A percentile compares a stretch with the other conserved stretches of the same genome.
These are phyloP conservation scores for Megathymus violae DNA, from an alignment of 1,140 invertebrate genomes.

Conservation along the genomic window DNA sequence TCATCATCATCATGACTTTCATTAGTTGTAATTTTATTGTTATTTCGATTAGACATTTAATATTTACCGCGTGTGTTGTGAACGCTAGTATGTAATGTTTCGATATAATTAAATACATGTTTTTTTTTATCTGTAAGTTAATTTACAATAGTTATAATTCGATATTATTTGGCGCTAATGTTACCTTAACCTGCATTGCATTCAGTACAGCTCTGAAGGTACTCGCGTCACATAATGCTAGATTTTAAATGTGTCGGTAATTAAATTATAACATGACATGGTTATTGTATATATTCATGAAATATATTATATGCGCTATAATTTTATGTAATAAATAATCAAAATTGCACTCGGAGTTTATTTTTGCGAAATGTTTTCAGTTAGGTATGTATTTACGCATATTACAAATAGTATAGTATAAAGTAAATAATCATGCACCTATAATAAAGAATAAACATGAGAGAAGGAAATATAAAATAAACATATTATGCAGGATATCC, in stretches of 20 bases:
- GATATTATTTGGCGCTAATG: constrained; percentile 72
- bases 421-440: too few species aligned
- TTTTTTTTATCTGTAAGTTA: constrained; percentile 1
- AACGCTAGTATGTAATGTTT: constrained; percentile 2
- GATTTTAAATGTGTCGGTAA: constrained; percentile 13
- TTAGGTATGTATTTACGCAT: not conserved
- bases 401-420: too few species aligned
- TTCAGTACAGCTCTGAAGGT: constrained; percentile 52
- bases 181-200: constrained; percentile 68
- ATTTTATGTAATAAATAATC: constrained; percentile 52
- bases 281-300: constrained; percentile 39
- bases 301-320: constrained; percentile 50
- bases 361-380: not conserved
- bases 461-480: too few species aligned
- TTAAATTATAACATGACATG: constrained; percentile 32
- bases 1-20: constrained; percentile 3
- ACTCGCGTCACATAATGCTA: constrained; percentile 54
- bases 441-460: too few species aligned
- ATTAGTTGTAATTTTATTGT: constrained; percentile 1
- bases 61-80: constrained; percentile 12
- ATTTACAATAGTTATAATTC: constrained; percentile 22
- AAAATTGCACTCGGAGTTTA: constrained; percentile 28
- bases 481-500: too few species aligned
- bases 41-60: not conserved
- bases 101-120: too few species aligned